Evolutionary conservation across 2,113 vertebrate species (phyloP).

Genomic region (Tor tambroides): DNA sequence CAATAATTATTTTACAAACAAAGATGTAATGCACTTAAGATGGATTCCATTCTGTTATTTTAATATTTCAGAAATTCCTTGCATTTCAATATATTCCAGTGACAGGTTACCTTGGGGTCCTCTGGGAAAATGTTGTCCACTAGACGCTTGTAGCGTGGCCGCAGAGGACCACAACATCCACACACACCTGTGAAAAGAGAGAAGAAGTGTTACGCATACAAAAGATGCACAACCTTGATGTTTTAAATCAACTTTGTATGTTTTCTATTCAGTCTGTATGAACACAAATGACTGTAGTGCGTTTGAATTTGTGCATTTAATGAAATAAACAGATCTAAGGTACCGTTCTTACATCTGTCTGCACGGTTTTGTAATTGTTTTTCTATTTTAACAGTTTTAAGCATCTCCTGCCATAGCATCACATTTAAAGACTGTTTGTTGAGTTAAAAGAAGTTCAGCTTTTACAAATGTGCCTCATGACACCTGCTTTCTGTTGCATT

Average conservation of each 20-base stretch:
- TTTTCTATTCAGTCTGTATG: not conserved
- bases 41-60: too few species aligned
- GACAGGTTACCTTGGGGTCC: slow-evolving; percentile 89
- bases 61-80: not conserved
- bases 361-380: not conserved
- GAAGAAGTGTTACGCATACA: slow-evolving; percentile 17
- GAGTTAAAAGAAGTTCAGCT: not conserved
- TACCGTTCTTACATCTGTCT: not conserved
- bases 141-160: slow-evolving; percentile 95
- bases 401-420: not conserved
- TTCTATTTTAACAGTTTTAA: not conserved
- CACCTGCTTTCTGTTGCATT: not conserved
- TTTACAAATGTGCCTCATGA: not conserved
- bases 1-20: too few species aligned
- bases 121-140: slow-evolving; percentile 99
- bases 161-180: slow-evolving; percentile 93
- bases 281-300: not conserved
- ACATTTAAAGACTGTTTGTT: not conserved
- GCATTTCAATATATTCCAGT: not conserved
- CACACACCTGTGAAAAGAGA: slow-evolving; percentile 84
- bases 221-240: not conserved
- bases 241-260: not conserved
- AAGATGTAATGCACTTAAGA: too few species aligned
- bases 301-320: not conserved
- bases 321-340: not conserved